Percentiles rank a stretch among this genome's conserved stretches.
Conservation (phyloP, 1,140 invertebrate genomes). For the Pissodes strobi region DNA sequence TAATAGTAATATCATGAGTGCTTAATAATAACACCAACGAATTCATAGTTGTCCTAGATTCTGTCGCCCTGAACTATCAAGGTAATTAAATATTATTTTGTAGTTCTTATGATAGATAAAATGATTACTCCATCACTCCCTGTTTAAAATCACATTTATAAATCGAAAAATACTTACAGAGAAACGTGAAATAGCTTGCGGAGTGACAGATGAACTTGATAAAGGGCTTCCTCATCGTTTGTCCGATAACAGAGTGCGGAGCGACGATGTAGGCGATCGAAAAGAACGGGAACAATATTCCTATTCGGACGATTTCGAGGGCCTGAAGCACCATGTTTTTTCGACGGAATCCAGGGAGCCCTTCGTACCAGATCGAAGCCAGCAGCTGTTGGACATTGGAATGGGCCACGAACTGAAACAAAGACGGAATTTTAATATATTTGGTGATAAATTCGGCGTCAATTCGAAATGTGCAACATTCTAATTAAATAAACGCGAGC, state of each 20-base stretch:
- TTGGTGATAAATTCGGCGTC: no score
- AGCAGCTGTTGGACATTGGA: slow-evolving; percentile 97
- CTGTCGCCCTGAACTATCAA: no score
- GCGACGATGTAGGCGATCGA: slow-evolving; percentile 91
- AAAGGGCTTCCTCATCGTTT: slow-evolving; percentile 94
- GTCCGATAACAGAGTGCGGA: slow-evolving; percentile 86
- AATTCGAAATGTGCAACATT: no score
- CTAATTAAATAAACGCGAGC: no score
- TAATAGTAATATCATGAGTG: no score
- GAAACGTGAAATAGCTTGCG: slow-evolving; percentile 95
- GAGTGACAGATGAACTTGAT: slow-evolving; percentile 99
- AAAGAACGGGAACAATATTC: slow-evolving; percentile 92
- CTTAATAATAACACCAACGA: no score
- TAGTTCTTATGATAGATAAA: no score
- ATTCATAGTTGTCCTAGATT: no score
- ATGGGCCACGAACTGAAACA: slow-evolving; percentile 92
- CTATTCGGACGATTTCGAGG: slow-evolving; percentile 90
- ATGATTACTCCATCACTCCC: no score
- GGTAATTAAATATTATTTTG: no score
- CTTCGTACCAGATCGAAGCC: slow-evolving; percentile 98
- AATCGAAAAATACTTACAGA: slow-evolving; percentile 92
- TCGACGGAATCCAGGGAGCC: slow-evolving; percentile 93
- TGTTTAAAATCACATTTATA: no score
- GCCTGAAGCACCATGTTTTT: slow-evolving; percentile 94
- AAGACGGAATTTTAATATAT: no score